phyloP scores from a whole-genome alignment of 2,888 invertebrate genomes.

The Sesamia inferens region DNA sequence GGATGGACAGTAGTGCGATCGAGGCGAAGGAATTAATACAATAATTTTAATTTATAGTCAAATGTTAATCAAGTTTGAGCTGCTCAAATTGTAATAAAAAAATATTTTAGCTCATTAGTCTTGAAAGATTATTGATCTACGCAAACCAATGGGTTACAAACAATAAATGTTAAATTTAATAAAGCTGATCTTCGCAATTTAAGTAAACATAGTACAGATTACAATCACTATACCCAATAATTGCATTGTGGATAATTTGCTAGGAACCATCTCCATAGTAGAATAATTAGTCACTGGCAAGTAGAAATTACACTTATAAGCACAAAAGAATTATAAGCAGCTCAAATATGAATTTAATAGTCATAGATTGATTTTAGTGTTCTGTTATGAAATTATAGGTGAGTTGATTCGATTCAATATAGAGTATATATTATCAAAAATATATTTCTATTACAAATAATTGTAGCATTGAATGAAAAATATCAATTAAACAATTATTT shows the following conservation, averaged over 20 bases:
- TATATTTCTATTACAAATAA: not conserved
- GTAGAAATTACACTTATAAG: not conserved
- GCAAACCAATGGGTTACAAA: not conserved
- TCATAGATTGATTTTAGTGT: slow-evolving; percentile 27
- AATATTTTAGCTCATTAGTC: slow-evolving; percentile 30
- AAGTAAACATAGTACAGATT: slow-evolving; percentile 7
- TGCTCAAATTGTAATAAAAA: slow-evolving; percentile 42
- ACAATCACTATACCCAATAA: not conserved
- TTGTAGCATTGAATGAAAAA: slow-evolving; percentile 25
- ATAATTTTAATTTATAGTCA: slow-evolving; percentile 32
- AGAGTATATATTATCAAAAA: not conserved
- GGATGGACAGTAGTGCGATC: slow-evolving; percentile 92
- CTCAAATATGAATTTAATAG: slow-evolving; percentile 33
- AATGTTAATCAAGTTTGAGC: slow-evolving; percentile 41
- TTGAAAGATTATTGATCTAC: not conserved
- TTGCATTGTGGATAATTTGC: not conserved
- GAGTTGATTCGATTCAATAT: slow-evolving; percentile 39
- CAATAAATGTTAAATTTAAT: not conserved
- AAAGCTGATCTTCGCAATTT: not conserved
- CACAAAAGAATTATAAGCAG: slow-evolving; percentile 40
- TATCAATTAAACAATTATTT: slow-evolving; percentile 4
- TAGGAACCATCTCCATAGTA: not conserved
- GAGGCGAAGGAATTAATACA: slow-evolving; percentile 85
- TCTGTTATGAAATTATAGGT: slow-evolving; percentile 19
- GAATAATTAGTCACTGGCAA: not conserved